Conservation (phyloP, 1,140 invertebrate species). For the Drosophila sp. region DNA sequence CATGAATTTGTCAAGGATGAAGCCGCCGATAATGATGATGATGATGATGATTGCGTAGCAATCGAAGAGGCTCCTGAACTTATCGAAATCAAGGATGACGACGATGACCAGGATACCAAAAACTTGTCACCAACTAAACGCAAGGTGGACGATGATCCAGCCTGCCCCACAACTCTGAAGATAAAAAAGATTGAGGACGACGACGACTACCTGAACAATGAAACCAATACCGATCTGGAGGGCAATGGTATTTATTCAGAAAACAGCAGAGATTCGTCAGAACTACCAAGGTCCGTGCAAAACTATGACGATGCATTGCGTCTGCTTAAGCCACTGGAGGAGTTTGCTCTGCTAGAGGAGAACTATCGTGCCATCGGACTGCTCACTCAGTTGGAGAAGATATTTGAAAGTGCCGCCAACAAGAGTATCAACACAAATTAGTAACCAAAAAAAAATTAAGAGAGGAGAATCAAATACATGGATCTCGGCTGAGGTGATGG, state of each 20-base stretch:
- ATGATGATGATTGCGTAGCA: conserved; percentile 64
- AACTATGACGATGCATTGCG: conserved; percentile 71
- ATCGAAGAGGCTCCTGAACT: conserved; percentile 56
- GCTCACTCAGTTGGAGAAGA: conserved; percentile 70
- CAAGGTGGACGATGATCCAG: not conserved
- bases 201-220: conserved; percentile 6
- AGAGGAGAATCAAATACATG: not conserved
- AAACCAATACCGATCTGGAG: not conserved
- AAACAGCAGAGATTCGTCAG: conserved; percentile 33
- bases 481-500: not conserved
- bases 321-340: conserved; percentile 75
- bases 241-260: conserved; percentile 45
- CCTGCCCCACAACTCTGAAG: conserved; percentile 34
- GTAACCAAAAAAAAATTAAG: conserved; percentile 1
- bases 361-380: conserved; percentile 80
- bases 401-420: conserved; percentile 50
- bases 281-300: conserved; percentile 54
- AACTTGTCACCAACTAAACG: conserved; percentile 9
- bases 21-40: conserved; percentile 12
- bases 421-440: not conserved
- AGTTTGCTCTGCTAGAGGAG: conserved; percentile 73
- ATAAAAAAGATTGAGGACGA: conserved; percentile 63
- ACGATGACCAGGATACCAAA: conserved; percentile 32
- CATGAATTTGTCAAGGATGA: not conserved
- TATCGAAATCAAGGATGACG: conserved; percentile 68